Base-by-base conservation (phyloP, 2,113 vertebrate genomes). In the Tragelaphus strepsiceros region DNA sequence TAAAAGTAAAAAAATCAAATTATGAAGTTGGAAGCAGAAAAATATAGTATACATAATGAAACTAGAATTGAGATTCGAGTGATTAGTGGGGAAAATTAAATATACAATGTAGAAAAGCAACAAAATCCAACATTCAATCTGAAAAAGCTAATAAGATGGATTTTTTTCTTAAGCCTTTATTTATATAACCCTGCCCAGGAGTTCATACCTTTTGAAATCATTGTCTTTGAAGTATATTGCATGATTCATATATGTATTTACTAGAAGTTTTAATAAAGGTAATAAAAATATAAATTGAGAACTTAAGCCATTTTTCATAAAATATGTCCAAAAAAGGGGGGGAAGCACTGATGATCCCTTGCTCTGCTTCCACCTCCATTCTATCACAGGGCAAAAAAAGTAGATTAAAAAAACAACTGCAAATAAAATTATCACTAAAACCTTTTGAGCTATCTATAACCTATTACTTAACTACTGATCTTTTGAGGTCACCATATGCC, bases 41-140 rank as follows among this genome's bases (percentile, higher is more conserved):
- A 87, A 62, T 46, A 78, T 53, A 78, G 32, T 16, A 53, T 30
- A n/a, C 30, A 49, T 67, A 64, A 19, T 54, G 56, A 71, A 46
- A 89, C 35, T 35, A 89, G 86, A 71, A 82, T 54, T 82, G 46
- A 49, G 11, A 16, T 88, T 94, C 21, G 64, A 49, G 49, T 67
- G 11, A 13, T 30, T 39, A 53, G 43, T 78, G 32, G 24, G 54
- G 53, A 80, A 94, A 39, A 21, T 46, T 86, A 87, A 87, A 74
- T 24, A 61, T 77, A 30, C 43, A 78, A 39, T 8, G 46, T 51
- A 39, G 43, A 78, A 17, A 17, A 93, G 16, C 54, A 39, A 87
- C 39, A 86, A 61, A 93, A 59, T 78, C 49, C 71, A 85, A 93
- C 28, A 35, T 86, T 92, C 58, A 10, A 53, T 86, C 53, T 93